Conservation (phyloP, 2,113 vertebrate species). For the Glareola pratincola region DNA sequence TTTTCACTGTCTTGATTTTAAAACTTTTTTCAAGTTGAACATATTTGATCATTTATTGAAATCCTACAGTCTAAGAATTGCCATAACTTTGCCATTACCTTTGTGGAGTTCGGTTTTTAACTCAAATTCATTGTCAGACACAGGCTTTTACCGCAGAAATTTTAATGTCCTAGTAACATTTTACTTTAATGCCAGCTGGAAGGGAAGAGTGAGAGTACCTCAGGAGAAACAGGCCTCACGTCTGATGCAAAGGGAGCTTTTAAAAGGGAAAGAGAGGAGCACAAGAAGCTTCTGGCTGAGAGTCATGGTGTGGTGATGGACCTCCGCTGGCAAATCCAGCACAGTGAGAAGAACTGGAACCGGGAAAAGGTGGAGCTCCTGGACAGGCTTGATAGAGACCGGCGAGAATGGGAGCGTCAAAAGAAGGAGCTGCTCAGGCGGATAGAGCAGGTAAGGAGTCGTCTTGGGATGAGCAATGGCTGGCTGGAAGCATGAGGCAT, state of each 20-base stretch:
- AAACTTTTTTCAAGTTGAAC: not conserved
- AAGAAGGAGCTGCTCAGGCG: conserved; percentile 84
- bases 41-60: not conserved
- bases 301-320: conserved; percentile 87
- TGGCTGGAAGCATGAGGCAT: not conserved
- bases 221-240: conserved; percentile 46
- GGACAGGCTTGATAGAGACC: conserved; percentile 83
- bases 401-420: conserved; percentile 85
- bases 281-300: conserved; percentile 87
- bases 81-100: not conserved
- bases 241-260: conserved; percentile 68
- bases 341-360: conserved; percentile 89
- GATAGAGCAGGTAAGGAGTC: conserved; percentile 78
- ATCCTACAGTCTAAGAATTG: not conserved
- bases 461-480: not conserved
- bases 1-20: not conserved
- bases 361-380: conserved; percentile 86
- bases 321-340: conserved; percentile 91
- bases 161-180: not conserved
- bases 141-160: not conserved
- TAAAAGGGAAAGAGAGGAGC: conserved; percentile 85
- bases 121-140: not conserved
- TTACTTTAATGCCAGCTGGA: conserved; percentile 71
- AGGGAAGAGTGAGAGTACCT: conserved; percentile 58
- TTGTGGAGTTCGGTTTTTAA: not conserved